Percentiles rank a stretch among this genome's conserved stretches.
Evolutionary conservation across 1,140 invertebrate genomes (phyloP).

Genomic region (Nephila pilipes): DNA sequence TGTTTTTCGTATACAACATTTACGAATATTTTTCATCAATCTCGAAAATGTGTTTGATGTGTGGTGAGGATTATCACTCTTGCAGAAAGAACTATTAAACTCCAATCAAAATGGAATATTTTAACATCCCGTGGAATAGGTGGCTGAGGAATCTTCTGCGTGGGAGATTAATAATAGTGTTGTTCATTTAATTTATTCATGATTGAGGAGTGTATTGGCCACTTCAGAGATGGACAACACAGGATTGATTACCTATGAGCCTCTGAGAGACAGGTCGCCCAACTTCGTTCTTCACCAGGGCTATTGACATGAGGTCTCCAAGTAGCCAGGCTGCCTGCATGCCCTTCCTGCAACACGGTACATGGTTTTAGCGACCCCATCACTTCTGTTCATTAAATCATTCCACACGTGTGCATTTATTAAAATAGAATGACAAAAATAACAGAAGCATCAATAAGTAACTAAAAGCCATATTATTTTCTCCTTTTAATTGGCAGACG

Average conservation of each 20-base stretch:
- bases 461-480: too few species aligned
- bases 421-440: too few species aligned
- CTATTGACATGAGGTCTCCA: slow-evolving; percentile 76
- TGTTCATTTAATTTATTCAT: slow-evolving; percentile 29
- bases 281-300: slow-evolving; percentile 68
- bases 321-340: slow-evolving; percentile 75
- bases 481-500: too few species aligned
- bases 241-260: slow-evolving; percentile 79
- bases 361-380: slow-evolving; percentile 75
- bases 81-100: too few species aligned
- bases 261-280: slow-evolving; percentile 83
- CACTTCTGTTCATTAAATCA: not conserved
- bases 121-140: not conserved
- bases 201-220: slow-evolving; percentile 78
- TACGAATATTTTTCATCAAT: not conserved
- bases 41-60: not conserved
- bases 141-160: not conserved
- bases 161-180: not conserved
- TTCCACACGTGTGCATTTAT: not conserved
- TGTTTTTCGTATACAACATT: not conserved
- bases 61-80: not conserved
- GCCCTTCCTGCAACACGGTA: slow-evolving; percentile 76
- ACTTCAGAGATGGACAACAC: slow-evolving; percentile 77
- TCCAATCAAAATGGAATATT: not conserved
- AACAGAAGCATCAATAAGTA: not conserved